Base-by-base conservation (phyloP, 2,888 invertebrate species). In the Lasioglossum malachurum region DNA sequence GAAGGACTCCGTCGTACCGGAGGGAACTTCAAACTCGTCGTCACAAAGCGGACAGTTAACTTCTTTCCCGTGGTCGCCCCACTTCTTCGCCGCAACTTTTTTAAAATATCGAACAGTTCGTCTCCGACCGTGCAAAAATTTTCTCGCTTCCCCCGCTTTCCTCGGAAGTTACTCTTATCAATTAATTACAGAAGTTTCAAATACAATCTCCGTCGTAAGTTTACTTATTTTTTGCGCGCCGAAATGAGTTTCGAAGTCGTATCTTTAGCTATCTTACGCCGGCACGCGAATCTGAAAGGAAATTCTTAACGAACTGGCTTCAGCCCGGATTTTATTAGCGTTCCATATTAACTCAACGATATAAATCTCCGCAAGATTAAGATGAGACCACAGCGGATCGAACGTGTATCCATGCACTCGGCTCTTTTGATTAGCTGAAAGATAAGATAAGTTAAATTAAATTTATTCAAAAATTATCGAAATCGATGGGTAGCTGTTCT, bases 31-130 rank as follows among this genome's bases (percentile, higher is more conserved):
- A 79, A 85, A 88, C 84, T 78, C 72, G 71, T 83, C 83, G 83
- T 87, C 84, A 87, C 91, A 91, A 88, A 91, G 89, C 85, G 83
- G 73, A 64, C 85, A 76, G 88, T 89, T 90, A 91, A 89, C 86
- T 89, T 90, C 89, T 89, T 82, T 83, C 85, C 78, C 53, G 72
- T 44, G 73, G 38, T 41, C n/a, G 64, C 60, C 31, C 79, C 83
- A 81, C 75, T 87, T 87, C 77, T 41, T 75, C 38, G n/a, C 71
- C 71, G 74, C 49, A 83, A 87, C 82, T 87, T 88, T 72, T 38
- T 73, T 35, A 67, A 82, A 82, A 88, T 90, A 87, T 81, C 74
- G 78, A 64, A 46, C 60, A 72, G 60, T 31, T 31, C 53, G 60
- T 27, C 38, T n/a, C 23, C 60, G 53, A 49, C 64, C 19, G 53